phyloP scores from a whole-genome alignment of 53 echinoderm and acorn worm species.

The Holothuria leucospilota region DNA sequence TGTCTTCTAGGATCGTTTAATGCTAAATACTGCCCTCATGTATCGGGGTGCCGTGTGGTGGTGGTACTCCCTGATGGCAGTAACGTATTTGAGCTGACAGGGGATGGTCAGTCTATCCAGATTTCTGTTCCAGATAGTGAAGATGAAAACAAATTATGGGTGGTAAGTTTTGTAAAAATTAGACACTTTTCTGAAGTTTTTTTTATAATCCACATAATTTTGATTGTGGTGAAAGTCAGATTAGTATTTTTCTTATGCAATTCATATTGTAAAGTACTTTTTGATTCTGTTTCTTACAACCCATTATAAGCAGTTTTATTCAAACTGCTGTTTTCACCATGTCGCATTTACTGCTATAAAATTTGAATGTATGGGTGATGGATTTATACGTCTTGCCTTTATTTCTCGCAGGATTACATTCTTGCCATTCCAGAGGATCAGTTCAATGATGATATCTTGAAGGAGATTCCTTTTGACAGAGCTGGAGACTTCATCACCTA shows the following conservation, averaged over 20 bases:
- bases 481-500: slow-evolving; percentile 91
- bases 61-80: slow-evolving; percentile 79
- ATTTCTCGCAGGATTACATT: slow-evolving; percentile 79
- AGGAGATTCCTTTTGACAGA: slow-evolving; percentile 77
- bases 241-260: too few species aligned
- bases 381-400: neutral
- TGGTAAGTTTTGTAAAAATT: slow-evolving; percentile 70
- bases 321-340: too few species aligned
- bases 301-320: too few species aligned
- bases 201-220: too few species aligned
- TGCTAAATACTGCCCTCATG: slow-evolving; percentile 95
- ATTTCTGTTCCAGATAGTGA: slow-evolving; percentile 63
- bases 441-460: slow-evolving; percentile 73
- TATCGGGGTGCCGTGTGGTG: slow-evolving; percentile 88
- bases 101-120: slow-evolving; percentile 65
- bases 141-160: slow-evolving; percentile 73
- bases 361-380: neutral
- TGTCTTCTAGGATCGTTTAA: slow-evolving; percentile 79
- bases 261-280: too few species aligned
- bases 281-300: too few species aligned
- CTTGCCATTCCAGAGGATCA: slow-evolving; percentile 80
- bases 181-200: too few species aligned
- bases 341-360: too few species aligned
- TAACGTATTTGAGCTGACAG: slow-evolving; percentile 74
- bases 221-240: too few species aligned